A percentile compares a stretch with the other conserved stretches of the same genome.
Conservation (phyloP, 2,797 vertebrate genomes). For the Gallinago solitaria region DNA sequence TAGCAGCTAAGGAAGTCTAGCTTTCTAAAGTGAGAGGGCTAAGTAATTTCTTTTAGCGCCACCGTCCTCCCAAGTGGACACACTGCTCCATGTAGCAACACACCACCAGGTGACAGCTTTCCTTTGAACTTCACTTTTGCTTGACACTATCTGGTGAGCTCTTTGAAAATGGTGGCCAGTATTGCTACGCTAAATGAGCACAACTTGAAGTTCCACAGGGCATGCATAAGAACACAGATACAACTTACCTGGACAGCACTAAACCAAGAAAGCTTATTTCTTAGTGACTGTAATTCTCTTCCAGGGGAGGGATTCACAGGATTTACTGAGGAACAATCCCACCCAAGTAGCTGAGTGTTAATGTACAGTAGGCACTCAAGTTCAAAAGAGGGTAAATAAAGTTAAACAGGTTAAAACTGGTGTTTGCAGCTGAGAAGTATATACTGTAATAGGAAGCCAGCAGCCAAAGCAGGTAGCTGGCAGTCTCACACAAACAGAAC, state of each 20-base stretch:
- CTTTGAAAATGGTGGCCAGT: neutral
- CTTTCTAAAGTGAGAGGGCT: no score
- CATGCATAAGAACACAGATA: neutral
- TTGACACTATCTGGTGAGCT: neutral
- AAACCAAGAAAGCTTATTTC: neutral
- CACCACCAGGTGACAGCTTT: neutral
- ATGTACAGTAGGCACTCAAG: neutral
- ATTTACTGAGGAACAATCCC: neutral
- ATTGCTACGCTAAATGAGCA: neutral
- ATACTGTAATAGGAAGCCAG: neutral
- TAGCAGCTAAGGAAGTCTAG: neutral
- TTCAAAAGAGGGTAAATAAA: neutral
- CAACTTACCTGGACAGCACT: neutral
- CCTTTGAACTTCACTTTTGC: neutral
- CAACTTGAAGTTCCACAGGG: neutral
- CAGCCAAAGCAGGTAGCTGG: neutral
- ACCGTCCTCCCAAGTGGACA: neutral
- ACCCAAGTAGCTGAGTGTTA: neutral
- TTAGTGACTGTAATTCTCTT: neutral
- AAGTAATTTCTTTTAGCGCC: neutral
- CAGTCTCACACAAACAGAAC: neutral
- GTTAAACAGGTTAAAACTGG: neutral
- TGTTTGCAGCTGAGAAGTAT: neutral
- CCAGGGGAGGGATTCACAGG: neutral
- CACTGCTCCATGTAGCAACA: neutral